Percentiles rank a stretch among this genome's conserved stretches.
Conservation (phyloP, 35 echinoderm and acorn worm genomes). For the Ophioderma brevispina region DNA sequence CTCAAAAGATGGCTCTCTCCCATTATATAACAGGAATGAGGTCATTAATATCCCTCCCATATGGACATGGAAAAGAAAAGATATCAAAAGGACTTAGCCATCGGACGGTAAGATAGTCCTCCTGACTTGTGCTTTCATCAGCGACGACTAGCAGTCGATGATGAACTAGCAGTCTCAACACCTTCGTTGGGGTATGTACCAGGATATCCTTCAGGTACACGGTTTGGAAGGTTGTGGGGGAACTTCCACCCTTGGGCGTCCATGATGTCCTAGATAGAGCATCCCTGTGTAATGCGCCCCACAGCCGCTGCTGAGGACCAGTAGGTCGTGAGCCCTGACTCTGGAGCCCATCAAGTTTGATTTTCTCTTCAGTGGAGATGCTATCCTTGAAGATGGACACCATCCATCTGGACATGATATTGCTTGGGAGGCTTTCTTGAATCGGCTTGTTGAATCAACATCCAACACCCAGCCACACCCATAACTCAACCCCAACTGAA, state of each 20-base stretch:
- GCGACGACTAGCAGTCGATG: background rate
- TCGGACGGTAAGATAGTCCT: background rate
- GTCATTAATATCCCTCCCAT: background rate
- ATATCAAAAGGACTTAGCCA: background rate
- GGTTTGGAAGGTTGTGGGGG: background rate
- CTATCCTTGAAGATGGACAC: background rate
- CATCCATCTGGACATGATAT: too few relatives aligned
- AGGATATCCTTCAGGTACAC: background rate
- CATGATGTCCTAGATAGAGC: background rate
- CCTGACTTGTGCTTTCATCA: background rate
- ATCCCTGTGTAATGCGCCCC: too few relatives aligned
- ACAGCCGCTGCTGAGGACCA: background rate
- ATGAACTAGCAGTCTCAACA: background rate
- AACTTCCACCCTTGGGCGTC: constrained; percentile 8
- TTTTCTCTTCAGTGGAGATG: too few relatives aligned
- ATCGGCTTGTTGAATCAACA: too few relatives aligned
- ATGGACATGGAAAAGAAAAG: background rate
- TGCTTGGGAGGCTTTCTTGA: too few relatives aligned
- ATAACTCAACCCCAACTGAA: too few relatives aligned
- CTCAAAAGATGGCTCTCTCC: background rate
- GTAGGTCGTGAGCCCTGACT: constrained; percentile 11
- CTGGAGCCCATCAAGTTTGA: background rate
- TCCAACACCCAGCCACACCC: too few relatives aligned
- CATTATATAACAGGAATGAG: background rate
- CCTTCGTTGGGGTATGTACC: background rate